Percentiles rank a stretch among this genome's conserved stretches.
These are phyloP conservation scores for Dugesia japonica DNA, from an alignment of 2,888 invertebrate genomes.

Conservation along the genomic window DNA sequence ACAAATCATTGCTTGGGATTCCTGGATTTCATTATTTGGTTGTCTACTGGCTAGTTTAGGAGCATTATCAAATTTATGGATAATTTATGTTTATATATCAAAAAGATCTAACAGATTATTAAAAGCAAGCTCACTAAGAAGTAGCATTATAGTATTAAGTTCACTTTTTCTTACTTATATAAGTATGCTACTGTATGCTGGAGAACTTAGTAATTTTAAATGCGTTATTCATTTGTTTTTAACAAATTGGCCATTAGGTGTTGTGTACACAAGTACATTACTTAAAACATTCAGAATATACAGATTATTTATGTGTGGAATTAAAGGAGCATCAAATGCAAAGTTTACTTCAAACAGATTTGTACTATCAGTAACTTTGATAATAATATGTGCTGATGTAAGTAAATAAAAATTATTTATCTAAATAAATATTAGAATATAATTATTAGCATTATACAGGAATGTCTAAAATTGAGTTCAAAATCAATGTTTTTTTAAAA, in stretches of 20 bases:
- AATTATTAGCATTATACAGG: no score
- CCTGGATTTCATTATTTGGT: neutral
- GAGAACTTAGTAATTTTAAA: neutral
- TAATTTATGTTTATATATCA: neutral
- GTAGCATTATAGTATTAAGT: neutral
- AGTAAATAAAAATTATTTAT: no score
- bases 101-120: neutral
- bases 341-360: neutral
- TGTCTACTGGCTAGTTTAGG: neutral
- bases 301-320: neutral
- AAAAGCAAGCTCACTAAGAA: neutral
- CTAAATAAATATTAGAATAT: no score
- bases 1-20: neutral
- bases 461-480: no score
- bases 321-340: neutral
- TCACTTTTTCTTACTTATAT: neutral
- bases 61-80: neutral
- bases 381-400: neutral
- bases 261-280: neutral
- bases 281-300: neutral
- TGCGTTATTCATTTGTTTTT: neutral
- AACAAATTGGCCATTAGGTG: neutral
- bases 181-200: neutral
- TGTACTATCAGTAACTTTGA: neutral
- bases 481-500: no score